Percentiles rank a stretch among this genome's conserved stretches.
phyloP scores from a whole-genome alignment of 2,113 vertebrate genomes.

The Microcebus lehilahytsara region DNA sequence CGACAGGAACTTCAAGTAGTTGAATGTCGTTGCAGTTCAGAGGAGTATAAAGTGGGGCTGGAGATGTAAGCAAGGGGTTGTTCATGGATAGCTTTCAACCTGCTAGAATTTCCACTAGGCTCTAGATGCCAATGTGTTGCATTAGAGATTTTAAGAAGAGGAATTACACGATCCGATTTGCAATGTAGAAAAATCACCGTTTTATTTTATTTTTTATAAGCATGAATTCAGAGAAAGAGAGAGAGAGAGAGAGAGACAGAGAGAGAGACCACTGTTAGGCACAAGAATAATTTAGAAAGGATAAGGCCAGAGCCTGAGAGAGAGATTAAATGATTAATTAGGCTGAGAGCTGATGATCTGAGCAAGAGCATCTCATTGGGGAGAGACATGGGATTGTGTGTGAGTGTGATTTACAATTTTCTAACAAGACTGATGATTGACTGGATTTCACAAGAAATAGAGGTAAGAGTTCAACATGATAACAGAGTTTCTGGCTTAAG shows the following conservation, averaged over 20 bases:
- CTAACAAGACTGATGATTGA: not conserved
- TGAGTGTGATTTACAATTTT: not conserved
- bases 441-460: not conserved
- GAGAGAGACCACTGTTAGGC: not conserved
- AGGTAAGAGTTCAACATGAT: not conserved
- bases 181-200: not conserved
- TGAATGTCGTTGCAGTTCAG: not conserved
- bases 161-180: not conserved
- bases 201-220: not conserved
- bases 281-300: not conserved
- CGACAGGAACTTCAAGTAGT: not conserved
- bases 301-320: not conserved
- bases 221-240: not conserved
- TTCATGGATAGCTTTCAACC: not conserved
- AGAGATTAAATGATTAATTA: not conserved
- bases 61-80: not conserved
- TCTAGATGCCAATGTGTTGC: not conserved
- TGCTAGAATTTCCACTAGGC: not conserved
- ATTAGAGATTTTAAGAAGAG: not conserved
- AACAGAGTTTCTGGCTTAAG: not conserved
- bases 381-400: not conserved
- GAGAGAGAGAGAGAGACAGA: not conserved
- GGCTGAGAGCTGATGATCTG: not conserved
- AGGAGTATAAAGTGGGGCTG: not conserved
- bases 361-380: not conserved